These are phyloP conservation scores for Pegea sp. DNA, from an alignment of 23 tunicate genomes.

Conservation along the genomic window DNA sequence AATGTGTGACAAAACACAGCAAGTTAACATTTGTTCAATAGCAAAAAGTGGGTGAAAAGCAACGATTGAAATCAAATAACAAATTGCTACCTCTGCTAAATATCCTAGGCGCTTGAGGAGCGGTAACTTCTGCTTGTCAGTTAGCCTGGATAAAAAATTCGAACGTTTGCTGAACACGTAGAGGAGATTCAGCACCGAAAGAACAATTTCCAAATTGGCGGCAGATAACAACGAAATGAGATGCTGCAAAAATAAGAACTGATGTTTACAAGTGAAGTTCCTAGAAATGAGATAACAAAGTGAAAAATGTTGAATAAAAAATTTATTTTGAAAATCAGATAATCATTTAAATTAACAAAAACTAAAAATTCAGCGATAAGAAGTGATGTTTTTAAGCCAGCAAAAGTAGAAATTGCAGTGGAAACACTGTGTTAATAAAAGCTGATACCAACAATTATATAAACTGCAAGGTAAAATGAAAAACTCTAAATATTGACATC, in stretches of 20 bases:
- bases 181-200: constrained; percentile 80
- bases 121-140: constrained; percentile 59
- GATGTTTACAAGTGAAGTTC: too few species aligned
- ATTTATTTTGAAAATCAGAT: too few species aligned
- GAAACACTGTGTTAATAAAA: too few species aligned
- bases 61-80: not conserved
- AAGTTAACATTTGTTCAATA: not conserved
- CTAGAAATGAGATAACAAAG: too few species aligned
- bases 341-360: too few species aligned
- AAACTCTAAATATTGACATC: too few species aligned
- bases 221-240: constrained; percentile 54
- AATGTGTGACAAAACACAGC: not conserved
- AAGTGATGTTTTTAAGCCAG: too few species aligned
- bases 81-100: constrained; percentile 53
- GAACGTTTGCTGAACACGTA: constrained; percentile 92
- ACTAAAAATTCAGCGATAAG: too few species aligned
- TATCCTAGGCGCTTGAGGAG: constrained; percentile 47
- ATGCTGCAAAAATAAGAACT: constrained; percentile 76
- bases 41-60: not conserved
- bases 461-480: too few species aligned
- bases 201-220: constrained; percentile 62
- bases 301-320: too few species aligned
- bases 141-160: constrained; percentile 55
- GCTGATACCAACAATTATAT: too few species aligned
- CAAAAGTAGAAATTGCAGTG: too few species aligned